These are phyloP conservation scores for Denticeps clupeoides DNA, from an alignment of 2,797 vertebrate species.

Conservation along the genomic window DNA sequence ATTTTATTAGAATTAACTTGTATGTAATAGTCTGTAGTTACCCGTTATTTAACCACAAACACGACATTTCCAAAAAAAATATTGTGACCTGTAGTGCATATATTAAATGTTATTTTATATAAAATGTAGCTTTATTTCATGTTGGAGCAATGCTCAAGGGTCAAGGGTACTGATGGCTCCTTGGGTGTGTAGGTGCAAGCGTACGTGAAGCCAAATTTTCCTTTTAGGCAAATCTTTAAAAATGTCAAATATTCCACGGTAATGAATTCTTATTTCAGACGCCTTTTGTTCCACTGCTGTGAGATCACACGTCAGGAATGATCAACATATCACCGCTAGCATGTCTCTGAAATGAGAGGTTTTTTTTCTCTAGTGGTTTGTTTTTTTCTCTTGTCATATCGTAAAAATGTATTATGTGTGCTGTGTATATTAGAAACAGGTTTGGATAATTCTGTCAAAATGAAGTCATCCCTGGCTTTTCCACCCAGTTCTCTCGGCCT, in stretches of 20 bases:
- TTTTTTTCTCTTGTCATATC: conserved; percentile 89
- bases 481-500: conserved; percentile 51
- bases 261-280: conserved; percentile 69
- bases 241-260: conserved; percentile 52
- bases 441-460: conserved; percentile 84
- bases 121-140: no score
- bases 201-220: no score
- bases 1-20: no score
- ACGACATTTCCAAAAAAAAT: no score
- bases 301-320: conserved; percentile 76
- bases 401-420: conserved; percentile 89
- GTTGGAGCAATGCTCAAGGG: no score
- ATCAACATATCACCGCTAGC: conserved; percentile 66
- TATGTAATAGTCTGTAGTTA: no score
- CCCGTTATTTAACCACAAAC: no score
- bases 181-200: no score
- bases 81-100: no score
- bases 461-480: conserved; percentile 83
- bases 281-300: conserved; percentile 61
- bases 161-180: no score
- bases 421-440: conserved; percentile 87
- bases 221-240: no score
- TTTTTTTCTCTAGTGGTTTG: conserved; percentile 60
- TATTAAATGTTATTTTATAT: no score
- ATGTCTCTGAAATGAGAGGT: conserved; percentile 57